Evolutionary conservation across 2,113 vertebrate genomes (phyloP).

Genomic region (Pimephales promelas): DNA sequence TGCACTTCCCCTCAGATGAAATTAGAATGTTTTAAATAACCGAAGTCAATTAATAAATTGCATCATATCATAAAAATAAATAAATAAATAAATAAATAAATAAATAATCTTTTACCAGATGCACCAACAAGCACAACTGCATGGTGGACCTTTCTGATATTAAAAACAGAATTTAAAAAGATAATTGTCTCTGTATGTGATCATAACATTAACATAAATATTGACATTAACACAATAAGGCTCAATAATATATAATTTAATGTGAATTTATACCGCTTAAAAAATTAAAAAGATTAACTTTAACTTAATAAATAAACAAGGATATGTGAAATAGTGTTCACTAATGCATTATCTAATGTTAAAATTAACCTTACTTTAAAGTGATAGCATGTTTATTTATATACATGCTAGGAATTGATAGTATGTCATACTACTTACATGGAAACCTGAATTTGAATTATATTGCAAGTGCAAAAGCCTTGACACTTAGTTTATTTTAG

Average conservation of each 20-base stretch:
- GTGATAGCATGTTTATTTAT: no score
- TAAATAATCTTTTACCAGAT: constrained; percentile 45
- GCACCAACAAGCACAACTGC: constrained; percentile 32
- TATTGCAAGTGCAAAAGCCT: constrained; percentile 22
- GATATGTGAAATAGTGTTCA: no score
- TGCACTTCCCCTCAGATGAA: not conserved
- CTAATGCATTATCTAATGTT: no score
- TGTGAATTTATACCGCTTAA: not conserved
- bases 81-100: no score
- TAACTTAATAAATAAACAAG: not conserved
- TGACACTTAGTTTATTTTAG: constrained; percentile 54
- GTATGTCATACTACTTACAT: not conserved
- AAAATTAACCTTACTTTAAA: no score
- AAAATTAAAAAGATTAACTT: not conserved
- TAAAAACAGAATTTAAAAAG: constrained; percentile 49
- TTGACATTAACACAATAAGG: not conserved
- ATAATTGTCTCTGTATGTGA: not conserved
- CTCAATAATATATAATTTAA: not conserved
- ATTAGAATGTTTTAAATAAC: not conserved
- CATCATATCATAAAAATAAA: not conserved
- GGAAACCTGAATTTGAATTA: not conserved
- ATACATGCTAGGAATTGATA: no score
- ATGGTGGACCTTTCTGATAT: constrained; percentile 48
- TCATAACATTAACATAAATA: not conserved
- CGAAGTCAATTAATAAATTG: not conserved